Evolutionary conservation across 2,888 invertebrate genomes (phyloP).

Genomic region (Caenorhabditis sp.): DNA sequence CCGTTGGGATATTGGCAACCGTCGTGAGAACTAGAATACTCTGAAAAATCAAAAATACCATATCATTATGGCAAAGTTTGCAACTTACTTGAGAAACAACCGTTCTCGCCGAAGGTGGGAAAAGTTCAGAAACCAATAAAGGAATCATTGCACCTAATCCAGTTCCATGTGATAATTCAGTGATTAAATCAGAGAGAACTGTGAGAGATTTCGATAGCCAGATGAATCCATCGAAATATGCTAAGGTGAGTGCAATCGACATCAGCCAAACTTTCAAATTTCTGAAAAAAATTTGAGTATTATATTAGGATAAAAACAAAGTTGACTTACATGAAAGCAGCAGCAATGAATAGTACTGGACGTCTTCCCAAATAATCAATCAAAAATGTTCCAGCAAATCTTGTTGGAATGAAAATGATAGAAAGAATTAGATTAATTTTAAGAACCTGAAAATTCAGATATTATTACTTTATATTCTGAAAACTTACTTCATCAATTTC

Average conservation of each 20-base stretch:
- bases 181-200: constrained; percentile 8
- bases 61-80: background rate
- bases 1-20: constrained; percentile 7
- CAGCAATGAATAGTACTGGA: constrained; percentile 18
- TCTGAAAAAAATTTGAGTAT: background rate
- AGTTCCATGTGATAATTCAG: constrained; percentile 6
- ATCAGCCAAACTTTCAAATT: background rate
- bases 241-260: background rate
- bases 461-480: background rate
- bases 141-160: background rate
- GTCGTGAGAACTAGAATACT: constrained; percentile 3
- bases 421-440: constrained; percentile 14
- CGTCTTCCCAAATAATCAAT: constrained; percentile 24
- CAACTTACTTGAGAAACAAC: constrained; percentile 15
- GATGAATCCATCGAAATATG: background rate
- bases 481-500: constrained; percentile 2
- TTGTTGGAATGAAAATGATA: constrained; percentile 12
- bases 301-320: background rate
- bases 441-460: constrained; percentile 7
- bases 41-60: constrained; percentile 3
- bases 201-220: background rate
- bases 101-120: constrained; percentile 30
- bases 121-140: constrained; percentile 17
- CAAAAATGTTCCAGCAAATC: constrained; percentile 22
- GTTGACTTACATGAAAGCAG: background rate